These are phyloP conservation scores for Tetrapedia diversipes DNA, from an alignment of 2,888 invertebrate genomes.

Conservation along the genomic window DNA sequence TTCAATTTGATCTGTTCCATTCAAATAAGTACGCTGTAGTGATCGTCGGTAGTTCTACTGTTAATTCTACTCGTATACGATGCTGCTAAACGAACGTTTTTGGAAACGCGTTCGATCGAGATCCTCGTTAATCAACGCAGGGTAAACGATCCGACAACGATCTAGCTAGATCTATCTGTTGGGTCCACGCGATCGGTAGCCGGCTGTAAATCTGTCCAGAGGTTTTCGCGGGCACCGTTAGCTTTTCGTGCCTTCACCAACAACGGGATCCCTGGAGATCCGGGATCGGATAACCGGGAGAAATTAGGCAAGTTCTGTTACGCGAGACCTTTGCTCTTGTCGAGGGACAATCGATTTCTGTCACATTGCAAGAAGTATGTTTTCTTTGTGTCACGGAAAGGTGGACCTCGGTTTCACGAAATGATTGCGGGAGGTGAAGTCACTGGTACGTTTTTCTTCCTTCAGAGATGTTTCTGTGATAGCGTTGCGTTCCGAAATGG, in stretches of 20 bases:
- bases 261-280: slow-evolving; percentile 46
- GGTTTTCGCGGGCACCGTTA: slow-evolving; percentile 68
- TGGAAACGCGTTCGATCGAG: slow-evolving; percentile 38
- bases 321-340: background rate
- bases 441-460: no score
- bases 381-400: background rate
- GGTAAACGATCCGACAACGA: background rate
- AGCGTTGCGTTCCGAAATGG: no score
- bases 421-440: no score
- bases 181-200: slow-evolving; percentile 60
- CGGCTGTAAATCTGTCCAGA: slow-evolving; percentile 64
- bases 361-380: background rate
- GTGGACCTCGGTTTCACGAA: no score
- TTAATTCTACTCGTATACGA: no score
- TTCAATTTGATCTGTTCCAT: no score
- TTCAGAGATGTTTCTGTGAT: no score
- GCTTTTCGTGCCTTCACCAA: slow-evolving; percentile 54
- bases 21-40: no score
- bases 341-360: background rate
- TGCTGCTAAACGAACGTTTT: slow-evolving; percentile 12
- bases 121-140: slow-evolving; percentile 52
- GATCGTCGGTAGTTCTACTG: no score
- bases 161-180: slow-evolving; percentile 12
- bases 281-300: slow-evolving; percentile 37
- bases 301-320: slow-evolving; percentile 59